Evolutionary conservation across 2,797 vertebrate species (phyloP).

Genomic region (Bufotes viridis): DNA sequence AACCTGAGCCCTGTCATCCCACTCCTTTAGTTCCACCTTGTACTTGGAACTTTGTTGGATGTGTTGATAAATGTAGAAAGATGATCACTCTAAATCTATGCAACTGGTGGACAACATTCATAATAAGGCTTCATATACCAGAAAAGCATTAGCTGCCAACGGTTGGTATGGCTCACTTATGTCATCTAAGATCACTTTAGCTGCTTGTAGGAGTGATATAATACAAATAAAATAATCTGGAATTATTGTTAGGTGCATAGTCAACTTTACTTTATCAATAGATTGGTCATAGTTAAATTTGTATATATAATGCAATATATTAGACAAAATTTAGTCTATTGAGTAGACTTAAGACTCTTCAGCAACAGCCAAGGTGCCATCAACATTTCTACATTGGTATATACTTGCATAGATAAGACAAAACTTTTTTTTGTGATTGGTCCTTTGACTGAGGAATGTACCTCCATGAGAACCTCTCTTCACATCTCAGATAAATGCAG

Average conservation of each 20-base stretch:
- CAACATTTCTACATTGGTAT: background rate
- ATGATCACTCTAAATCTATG: background rate
- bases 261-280: too few species aligned
- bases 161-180: too few species aligned
- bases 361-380: background rate
- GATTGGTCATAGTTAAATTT: too few species aligned
- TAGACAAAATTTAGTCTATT: background rate
- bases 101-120: background rate
- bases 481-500: background rate
- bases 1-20: background rate
- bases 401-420: background rate
- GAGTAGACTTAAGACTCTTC: background rate
- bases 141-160: background rate
- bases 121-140: background rate
- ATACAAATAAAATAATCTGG: too few species aligned
- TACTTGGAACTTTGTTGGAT: background rate
- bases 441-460: background rate
- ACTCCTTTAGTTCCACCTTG: background rate
- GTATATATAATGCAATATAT: too few species aligned
- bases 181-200: too few species aligned
- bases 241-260: too few species aligned
- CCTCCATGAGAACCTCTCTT: background rate
- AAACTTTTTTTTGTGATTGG: background rate
- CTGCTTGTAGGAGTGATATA: too few species aligned
- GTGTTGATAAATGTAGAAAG: background rate